Base-by-base conservation (phyloP, 2,113 vertebrate species). In the Xiphophorus hellerii region DNA sequence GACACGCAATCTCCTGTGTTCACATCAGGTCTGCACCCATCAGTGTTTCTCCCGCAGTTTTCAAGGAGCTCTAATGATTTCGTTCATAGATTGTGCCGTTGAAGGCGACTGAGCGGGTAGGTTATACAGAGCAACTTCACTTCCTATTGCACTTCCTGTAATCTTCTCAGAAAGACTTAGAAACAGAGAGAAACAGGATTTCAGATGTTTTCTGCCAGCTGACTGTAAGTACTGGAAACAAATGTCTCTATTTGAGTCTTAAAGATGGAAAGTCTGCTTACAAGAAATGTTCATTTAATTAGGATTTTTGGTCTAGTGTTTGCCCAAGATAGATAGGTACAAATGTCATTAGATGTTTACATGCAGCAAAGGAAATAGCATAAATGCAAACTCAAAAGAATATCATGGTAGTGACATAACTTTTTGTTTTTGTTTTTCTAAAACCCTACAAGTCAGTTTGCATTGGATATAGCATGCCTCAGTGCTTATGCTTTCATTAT, bases 131-230 rank as follows among this genome's bases (percentile, higher is more conserved):
- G 76, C 70, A 42, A 68, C 76, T 82, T 78, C 77, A 88, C 90
- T 92, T 93, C 91, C 90, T 87, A 62, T 75, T 77, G n/a, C 66
- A 85, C 89, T 94, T 94, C 93, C 93, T 93, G 92, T 84, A 22
- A 20, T 76, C 78, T 87, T 86, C 81, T 89, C 48, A 84, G 81
- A 85, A 82, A 69, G 15, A 14, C 51, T 84, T 71, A 83, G 62
- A 80, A 84, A 86, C 67, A 73, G 66, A 86, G 73, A 25, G 54
- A 13, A 44, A 30, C 33, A 71, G 39, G 54, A 73, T 66, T 62
- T 28, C 39, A 71, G 80, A 29, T 37, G 66, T 67, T 65, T 64
- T 64, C 69, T 67, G 12, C 73, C 69, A 54, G 42, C 62, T 62
- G 42, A 69, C 64, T 61, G 89, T 90, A 78, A 93, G 89, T 89